Evolutionary conservation across 2,797 vertebrate genomes (phyloP).

Genomic region (Tapirus indicus): DNA sequence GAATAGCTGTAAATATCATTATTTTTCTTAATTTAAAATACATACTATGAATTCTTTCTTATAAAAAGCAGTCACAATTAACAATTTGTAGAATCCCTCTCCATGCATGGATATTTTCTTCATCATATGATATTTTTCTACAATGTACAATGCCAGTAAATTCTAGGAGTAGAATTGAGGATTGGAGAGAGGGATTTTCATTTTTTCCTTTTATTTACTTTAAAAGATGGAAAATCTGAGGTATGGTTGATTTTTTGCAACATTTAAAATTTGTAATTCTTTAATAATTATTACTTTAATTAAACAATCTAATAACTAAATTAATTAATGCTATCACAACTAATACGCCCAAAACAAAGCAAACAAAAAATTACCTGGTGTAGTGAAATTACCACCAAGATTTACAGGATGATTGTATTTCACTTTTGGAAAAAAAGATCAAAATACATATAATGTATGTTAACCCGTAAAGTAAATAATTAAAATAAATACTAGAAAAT

Average conservation of each 20-base stretch:
- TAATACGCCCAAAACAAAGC: neutral
- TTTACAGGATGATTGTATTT: neutral
- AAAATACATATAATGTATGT: neutral
- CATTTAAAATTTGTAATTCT: slow-evolving; percentile 16
- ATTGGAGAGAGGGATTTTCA: neutral
- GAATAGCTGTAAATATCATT: neutral
- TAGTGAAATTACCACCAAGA: neutral
- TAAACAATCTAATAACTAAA: neutral
- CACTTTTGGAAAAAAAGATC: neutral
- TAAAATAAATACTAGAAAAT: neutral
- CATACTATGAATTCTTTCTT: neutral
- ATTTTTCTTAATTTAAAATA: slow-evolving; percentile 1
- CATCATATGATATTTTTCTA: neutral
- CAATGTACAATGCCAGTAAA: neutral
- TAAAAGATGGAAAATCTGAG: neutral
- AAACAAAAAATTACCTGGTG: neutral
- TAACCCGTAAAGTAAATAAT: neutral
- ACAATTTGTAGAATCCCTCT: neutral
- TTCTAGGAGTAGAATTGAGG: neutral
- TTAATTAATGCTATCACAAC: neutral
- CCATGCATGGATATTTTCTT: neutral
- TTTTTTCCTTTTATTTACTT: neutral
- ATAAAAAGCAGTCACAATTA: neutral
- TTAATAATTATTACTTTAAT: neutral
- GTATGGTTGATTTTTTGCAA: neutral